Evolutionary conservation across 2,797 vertebrate genomes (phyloP).

Genomic region (Phoxinus dragarum): DNA sequence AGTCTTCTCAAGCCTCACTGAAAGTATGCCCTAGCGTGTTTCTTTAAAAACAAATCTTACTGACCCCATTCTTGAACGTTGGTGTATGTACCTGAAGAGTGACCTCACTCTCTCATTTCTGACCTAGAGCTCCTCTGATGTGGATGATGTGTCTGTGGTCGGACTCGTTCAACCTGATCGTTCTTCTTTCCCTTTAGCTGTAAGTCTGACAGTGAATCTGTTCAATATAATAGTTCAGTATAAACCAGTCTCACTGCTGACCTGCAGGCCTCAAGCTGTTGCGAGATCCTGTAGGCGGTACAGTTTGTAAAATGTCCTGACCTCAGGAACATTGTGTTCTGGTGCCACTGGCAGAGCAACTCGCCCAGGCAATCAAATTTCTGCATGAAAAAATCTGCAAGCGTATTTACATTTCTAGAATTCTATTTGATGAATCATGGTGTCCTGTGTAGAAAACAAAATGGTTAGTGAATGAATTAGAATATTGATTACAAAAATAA

Average conservation of each 20-base stretch:
- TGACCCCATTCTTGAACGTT: neutral
- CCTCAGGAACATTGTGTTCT: neutral
- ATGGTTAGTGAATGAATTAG: neutral
- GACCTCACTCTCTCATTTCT: constrained; percentile 29
- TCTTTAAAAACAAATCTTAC: neutral
- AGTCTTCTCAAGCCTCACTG: too few species aligned
- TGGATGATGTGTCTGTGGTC: constrained; percentile 70
- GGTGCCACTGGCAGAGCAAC: neutral
- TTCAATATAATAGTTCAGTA: constrained; percentile 8
- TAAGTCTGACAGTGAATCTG: constrained; percentile 67
- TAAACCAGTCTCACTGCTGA: neutral
- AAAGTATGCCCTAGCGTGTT: too few species aligned
- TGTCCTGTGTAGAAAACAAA: neutral
- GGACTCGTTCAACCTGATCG: constrained; percentile 67
- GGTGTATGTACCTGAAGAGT: neutral
- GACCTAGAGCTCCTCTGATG: constrained; percentile 73
- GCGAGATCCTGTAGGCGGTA: neutral
- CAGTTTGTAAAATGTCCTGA: constrained; percentile 4
- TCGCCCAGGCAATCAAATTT: neutral
- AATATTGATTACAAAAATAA: constrained; percentile 11
- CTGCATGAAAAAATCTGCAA: constrained; percentile 17
- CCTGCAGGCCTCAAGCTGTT: neutral
- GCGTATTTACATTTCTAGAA: neutral
- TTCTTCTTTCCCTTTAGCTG: constrained; percentile 61
- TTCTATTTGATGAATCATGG: neutral